Evolutionary conservation across 2,113 vertebrate genomes (phyloP).

Genomic region (Carassius carassius): DNA sequence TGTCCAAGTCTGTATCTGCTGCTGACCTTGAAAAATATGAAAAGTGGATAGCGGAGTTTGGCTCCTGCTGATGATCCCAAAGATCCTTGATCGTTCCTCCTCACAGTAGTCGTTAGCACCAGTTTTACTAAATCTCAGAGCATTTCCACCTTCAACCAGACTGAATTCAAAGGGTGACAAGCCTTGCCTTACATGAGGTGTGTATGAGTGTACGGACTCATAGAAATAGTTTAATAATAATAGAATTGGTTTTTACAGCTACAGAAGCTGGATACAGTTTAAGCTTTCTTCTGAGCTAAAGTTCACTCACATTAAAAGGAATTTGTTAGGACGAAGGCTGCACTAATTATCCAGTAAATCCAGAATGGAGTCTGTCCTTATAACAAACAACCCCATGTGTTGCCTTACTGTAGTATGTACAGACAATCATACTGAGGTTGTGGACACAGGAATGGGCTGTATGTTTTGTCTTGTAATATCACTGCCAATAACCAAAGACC

Average conservation of each 20-base stretch:
- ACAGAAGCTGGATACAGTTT: background rate
- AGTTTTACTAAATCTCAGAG: background rate
- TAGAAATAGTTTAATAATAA: background rate
- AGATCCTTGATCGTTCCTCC: background rate
- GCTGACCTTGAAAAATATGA: conserved; percentile 95
- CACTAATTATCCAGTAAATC: background rate
- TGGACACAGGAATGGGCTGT: background rate
- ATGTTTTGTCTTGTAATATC: background rate
- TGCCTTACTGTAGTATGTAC: background rate
- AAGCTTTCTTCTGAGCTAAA: background rate
- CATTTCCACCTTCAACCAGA: background rate
- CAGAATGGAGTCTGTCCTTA: background rate
- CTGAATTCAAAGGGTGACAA: background rate
- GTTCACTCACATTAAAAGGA: background rate
- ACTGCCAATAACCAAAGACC: conserved; percentile 13
- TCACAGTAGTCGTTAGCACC: background rate
- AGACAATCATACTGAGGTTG: background rate
- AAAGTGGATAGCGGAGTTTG: conserved; percentile 97
- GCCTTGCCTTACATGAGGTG: background rate
- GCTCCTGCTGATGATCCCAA: conserved; percentile 82
- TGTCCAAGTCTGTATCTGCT: conserved; percentile 95
- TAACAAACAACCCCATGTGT: background rate
- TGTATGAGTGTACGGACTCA: background rate
- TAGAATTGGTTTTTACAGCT: background rate
- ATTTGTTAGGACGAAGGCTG: background rate